phyloP scores from a whole-genome alignment of 2,888 invertebrate species.

The Caenorhabditis sinica region DNA sequence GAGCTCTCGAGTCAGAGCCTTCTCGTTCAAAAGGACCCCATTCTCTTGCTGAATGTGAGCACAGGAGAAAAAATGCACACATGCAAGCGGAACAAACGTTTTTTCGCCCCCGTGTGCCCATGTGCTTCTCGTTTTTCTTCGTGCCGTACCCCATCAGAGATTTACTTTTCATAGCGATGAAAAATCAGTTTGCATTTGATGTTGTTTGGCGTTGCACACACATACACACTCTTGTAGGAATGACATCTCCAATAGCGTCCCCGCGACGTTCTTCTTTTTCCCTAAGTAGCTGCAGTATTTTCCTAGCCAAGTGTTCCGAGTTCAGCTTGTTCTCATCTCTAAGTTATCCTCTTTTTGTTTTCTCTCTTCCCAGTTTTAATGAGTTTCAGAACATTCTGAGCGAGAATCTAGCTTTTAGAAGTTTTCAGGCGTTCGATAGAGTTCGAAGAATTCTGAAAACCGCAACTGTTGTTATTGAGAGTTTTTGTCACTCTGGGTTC shows the following conservation, averaged over 20 bases:
- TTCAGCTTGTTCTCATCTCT: background rate
- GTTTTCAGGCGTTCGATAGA: too few relatives aligned
- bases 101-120: conserved; percentile 52
- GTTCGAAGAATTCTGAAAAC: background rate
- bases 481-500: background rate
- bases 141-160: conserved; percentile 12
- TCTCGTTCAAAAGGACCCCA: conserved; percentile 8
- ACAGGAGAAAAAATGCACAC: conserved; percentile 43
- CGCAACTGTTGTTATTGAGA: background rate
- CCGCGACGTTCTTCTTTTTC: conserved; percentile 10
- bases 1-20: conserved; percentile 43
- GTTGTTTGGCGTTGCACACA: conserved; percentile 41
- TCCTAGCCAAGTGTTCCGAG: background rate
- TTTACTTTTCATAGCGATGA: conserved; percentile 56
- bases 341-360: background rate
- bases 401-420: too few relatives aligned
- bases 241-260: conserved; percentile 10
- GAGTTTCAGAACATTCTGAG: background rate
- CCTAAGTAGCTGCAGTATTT: conserved; percentile 1
- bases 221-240: conserved; percentile 25
- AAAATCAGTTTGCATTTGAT: conserved; percentile 56
- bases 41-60: background rate
- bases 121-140: conserved; percentile 45
- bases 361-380: background rate
- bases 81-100: conserved; percentile 53